Base-by-base conservation (phyloP, 2,113 vertebrate species). In the Lethenteron camtschaticum region DNA sequence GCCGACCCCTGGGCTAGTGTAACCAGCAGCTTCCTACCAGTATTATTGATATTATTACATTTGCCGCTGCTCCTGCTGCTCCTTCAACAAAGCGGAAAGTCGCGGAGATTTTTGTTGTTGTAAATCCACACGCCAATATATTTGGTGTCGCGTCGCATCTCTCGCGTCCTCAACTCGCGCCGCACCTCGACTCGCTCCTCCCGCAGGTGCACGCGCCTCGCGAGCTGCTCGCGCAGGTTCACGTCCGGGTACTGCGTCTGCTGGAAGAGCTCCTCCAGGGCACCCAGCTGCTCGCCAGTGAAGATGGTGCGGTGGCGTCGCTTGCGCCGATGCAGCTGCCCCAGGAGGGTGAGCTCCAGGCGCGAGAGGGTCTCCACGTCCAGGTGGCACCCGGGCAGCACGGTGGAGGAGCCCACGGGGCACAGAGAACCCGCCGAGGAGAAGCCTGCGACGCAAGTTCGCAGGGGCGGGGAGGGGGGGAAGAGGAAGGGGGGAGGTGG, bases 161-260 rank as follows among this genome's bases (percentile, higher is more conserved):
- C 41, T 41, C 41, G 41, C 41, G 41, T 41, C 41, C 1, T 7
- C 41, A 41, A 41, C 41, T 41, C 41, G 41, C 41, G 5, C 41
- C 41, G 41, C 77, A 95, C 94, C 91, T 97, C 91, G 41, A 97
- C 94, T 77, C 96, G 96, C 78, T 96, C 94, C 79, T 97, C 94
- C 10, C 94, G 82, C 71, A 97, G 86, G 73, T 97, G 91, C 72
- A 96, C 94, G 74, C 91, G 90, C 58, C 94, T 83, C 70, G 94
- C 94, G 76, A 97, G 81, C 79, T 96, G 91, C 73, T 97, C 94
- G 69, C 94, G 81, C 9, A 91, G 94, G 56, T 89, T 89, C 70
- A 97, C 91, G 70, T 97, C 94, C 12, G 94, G 94, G 79, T 97
- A 97, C 80, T 97, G 96, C 71, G 94, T 97, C 80, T 96, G 88